These are phyloP conservation scores for Brenthis ino DNA, from an alignment of 2,888 invertebrate genomes.

Conservation along the genomic window DNA sequence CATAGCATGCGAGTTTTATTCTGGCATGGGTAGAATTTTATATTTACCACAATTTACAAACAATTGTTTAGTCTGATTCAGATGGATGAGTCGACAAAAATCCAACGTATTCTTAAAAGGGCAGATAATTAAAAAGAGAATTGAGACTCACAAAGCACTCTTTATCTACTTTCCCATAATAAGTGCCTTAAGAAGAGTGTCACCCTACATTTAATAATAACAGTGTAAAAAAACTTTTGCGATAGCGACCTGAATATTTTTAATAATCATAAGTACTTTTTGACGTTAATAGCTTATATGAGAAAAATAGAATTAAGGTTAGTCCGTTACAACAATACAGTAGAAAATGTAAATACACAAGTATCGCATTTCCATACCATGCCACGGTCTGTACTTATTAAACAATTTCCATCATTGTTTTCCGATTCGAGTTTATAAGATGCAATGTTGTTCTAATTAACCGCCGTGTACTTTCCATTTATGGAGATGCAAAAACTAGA, in stretches of 20 bases:
- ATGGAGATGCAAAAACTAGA: slow-evolving; percentile 13
- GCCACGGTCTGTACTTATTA: slow-evolving; percentile 12
- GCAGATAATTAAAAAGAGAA: no score
- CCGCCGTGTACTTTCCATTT: slow-evolving; percentile 6
- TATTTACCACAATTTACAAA: no score
- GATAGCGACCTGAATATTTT: background rate
- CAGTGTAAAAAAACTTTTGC: no score
- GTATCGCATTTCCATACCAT: slow-evolving; percentile 20
- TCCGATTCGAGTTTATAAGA: slow-evolving; percentile 20
- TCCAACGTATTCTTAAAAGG: no score
- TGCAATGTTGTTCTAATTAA: slow-evolving; percentile 17
- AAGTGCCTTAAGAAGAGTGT: no score
- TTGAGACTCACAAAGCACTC: no score
- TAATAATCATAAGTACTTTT: slow-evolving; percentile 6
- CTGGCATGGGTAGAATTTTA: no score
- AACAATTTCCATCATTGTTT: slow-evolving; percentile 24
- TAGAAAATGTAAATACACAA: slow-evolving; percentile 18
- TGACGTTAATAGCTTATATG: slow-evolving; percentile 11
- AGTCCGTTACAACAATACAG: slow-evolving; percentile 12
- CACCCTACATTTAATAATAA: no score
- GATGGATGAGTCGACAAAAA: no score
- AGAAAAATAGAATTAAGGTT: slow-evolving; percentile 14
- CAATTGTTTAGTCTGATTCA: no score
- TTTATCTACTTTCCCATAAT: no score
- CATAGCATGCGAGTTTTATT: no score